Percentiles rank a stretch among this genome's conserved stretches.
These are phyloP conservation scores for Aspidiotus rigidus DNA, from an alignment of 2,888 invertebrate species.

Conservation along the genomic window DNA sequence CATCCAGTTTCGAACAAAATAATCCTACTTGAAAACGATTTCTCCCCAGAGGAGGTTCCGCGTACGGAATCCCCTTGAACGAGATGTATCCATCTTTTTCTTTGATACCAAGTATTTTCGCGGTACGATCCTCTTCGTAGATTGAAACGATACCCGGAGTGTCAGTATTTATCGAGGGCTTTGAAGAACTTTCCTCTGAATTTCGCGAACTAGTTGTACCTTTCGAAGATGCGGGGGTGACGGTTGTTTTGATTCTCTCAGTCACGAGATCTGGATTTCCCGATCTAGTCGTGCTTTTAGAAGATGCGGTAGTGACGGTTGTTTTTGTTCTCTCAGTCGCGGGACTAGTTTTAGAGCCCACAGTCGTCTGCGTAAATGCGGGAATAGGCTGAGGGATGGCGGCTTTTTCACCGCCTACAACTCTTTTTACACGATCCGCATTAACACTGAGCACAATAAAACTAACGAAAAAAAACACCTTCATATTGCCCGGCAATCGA, in stretches of 20 bases:
- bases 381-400: conserved; percentile 18
- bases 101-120: conserved; percentile 40
- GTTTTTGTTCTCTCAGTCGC: neutral
- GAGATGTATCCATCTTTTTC: conserved; percentile 57
- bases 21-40: conserved; percentile 51
- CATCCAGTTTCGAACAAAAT: conserved; percentile 18
- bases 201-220: neutral
- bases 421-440: conserved; percentile 11
- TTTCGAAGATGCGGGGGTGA: neutral
- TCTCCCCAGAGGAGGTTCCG: conserved; percentile 51
- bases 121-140: conserved; percentile 53
- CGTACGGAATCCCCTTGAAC: conserved; percentile 65
- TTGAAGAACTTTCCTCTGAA: too few relatives aligned
- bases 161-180: neutral
- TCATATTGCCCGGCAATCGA: neutral
- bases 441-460: neutral
- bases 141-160: conserved; percentile 51
- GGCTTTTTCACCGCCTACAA: conserved; percentile 25
- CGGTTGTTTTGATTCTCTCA: neutral
- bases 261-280: neutral
- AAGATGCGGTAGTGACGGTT: neutral
- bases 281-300: neutral
- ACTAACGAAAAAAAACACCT: neutral
- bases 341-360: neutral
- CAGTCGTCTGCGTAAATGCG: neutral